These are phyloP conservation scores for Steinernema scapterisci DNA, from an alignment of 2,888 invertebrate species.

Conservation along the genomic window DNA sequence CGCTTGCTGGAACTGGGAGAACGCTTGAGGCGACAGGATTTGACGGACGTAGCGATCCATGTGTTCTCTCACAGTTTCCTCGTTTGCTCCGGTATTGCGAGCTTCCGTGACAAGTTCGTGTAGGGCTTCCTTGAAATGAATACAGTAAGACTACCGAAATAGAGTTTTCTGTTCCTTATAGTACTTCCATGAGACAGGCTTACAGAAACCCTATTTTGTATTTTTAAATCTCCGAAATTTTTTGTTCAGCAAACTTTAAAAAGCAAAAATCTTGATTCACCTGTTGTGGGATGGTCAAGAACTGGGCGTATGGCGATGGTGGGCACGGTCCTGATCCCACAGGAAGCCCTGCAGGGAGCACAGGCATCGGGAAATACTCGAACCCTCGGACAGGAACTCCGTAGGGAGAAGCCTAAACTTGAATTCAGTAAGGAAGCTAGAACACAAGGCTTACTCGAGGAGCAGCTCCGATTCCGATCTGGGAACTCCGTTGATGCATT, in stretches of 20 bases:
- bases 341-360: too few species aligned
- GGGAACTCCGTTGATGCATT: background rate
- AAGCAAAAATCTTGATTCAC: background rate
- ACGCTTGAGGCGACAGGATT: constrained; percentile 42
- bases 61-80: constrained; percentile 40
- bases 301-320: constrained; percentile 40
- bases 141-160: background rate
- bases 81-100: constrained; percentile 42
- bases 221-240: too few species aligned
- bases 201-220: too few species aligned
- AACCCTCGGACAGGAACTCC: constrained; percentile 3
- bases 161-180: too few species aligned
- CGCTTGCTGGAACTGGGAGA: constrained; percentile 39
- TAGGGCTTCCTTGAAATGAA: constrained; percentile 41
- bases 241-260: too few species aligned
- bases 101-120: constrained; percentile 47
- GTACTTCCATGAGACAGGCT: too few species aligned
- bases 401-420: background rate
- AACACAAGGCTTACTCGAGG: background rate
- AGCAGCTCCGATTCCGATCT: background rate
- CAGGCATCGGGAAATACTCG: background rate
- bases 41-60: constrained; percentile 42
- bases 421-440: background rate
- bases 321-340: constrained; percentile 33
- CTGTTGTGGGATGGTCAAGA: constrained; percentile 39